A percentile compares a stretch with the other conserved stretches of the same genome.
phyloP scores from a whole-genome alignment of 2,888 invertebrate genomes.

The Anthrax anthrax region DNA sequence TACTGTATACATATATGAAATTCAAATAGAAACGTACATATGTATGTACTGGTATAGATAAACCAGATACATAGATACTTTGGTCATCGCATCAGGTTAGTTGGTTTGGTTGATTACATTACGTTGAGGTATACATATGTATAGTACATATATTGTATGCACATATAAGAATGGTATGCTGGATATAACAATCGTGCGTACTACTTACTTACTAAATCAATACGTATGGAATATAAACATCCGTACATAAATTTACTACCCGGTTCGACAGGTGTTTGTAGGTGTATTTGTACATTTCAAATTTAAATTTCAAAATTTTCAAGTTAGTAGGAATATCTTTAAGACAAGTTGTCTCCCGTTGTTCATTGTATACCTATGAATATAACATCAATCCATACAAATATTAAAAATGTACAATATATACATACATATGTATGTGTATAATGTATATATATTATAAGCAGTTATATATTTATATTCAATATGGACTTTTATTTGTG shows the following conservation, averaged over 20 bases:
- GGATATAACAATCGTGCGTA: neutral
- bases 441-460: too few species aligned
- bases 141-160: too few species aligned
- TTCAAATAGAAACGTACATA: neutral
- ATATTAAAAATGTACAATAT: neutral
- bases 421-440: neutral
- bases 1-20: too few species aligned
- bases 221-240: neutral
- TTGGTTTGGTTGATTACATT: too few species aligned
- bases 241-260: neutral
- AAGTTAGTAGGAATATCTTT: neutral
- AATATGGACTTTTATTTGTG: neutral
- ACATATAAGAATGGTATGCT: too few species aligned
- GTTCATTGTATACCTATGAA: neutral
- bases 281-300: constrained; percentile 4
- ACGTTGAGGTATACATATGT: too few species aligned
- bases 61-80: neutral
- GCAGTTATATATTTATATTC: neutral
- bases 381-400: too few species aligned
- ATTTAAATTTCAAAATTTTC: constrained; percentile 6
- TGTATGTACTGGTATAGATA: neutral
- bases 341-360: constrained; percentile 1
- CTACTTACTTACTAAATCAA: neutral
- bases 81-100: neutral
- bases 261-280: constrained; percentile 6